These are phyloP conservation scores for Callaeas wilsoni DNA, from an alignment of 2,113 vertebrate species.

Conservation along the genomic window DNA sequence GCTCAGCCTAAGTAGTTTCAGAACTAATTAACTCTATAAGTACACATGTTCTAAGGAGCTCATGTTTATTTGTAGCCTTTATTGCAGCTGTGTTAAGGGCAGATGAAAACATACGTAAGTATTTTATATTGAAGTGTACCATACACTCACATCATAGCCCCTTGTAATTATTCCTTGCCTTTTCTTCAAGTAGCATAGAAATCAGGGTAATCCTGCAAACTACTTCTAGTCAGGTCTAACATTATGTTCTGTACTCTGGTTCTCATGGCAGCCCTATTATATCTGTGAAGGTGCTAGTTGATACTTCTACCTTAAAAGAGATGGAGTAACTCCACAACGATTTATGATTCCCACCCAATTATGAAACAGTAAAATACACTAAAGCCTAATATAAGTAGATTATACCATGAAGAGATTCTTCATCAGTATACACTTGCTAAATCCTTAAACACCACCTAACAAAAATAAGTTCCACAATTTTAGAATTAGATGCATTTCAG, in stretches of 20 bases:
- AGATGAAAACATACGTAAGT: not conserved
- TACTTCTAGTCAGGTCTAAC: not conserved
- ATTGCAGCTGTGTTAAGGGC: not conserved
- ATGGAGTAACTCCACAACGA: not conserved
- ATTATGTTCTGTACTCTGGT: not conserved
- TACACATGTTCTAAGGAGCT: not conserved
- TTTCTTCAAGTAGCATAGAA: not conserved
- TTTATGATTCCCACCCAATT: not conserved
- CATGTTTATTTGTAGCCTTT: not conserved
- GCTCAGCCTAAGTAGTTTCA: not conserved
- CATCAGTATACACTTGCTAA: not conserved
- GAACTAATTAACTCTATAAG: not conserved
- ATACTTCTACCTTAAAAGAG: not conserved
- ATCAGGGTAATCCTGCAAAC: not conserved
- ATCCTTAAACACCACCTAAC: not conserved
- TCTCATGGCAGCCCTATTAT: not conserved
- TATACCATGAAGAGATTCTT: not conserved
- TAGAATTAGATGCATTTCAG: not conserved
- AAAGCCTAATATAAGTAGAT: not conserved
- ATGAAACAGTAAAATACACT: not conserved
- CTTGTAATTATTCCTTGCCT: not conserved
- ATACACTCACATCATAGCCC: fast-evolving
- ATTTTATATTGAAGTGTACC: not conserved
- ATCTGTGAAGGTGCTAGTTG: not conserved
- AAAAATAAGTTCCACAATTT: not conserved